Percentiles rank a stretch among this genome's conserved stretches.
These are phyloP conservation scores for Dendroctonus valens DNA, from an alignment of 1,140 invertebrate species.

Conservation along the genomic window DNA sequence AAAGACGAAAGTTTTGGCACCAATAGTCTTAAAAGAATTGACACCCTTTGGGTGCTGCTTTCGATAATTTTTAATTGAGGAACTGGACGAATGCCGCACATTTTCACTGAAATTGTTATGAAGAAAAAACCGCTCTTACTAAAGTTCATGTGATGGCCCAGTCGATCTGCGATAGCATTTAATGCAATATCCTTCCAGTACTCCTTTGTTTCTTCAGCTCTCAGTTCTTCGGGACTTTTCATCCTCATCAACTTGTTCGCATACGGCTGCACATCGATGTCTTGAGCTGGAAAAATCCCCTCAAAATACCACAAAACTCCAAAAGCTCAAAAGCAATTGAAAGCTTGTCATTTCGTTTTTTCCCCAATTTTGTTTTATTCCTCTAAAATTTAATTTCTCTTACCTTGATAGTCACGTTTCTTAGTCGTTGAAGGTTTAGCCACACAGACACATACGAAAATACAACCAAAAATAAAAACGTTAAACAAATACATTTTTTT, in stretches of 20 bases:
- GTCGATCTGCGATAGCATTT: slow-evolving; percentile 25
- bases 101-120: no score
- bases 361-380: not conserved
- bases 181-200: slow-evolving; percentile 34
- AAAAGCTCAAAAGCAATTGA: no score
- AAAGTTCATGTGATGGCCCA: slow-evolving; percentile 26
- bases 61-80: no score
- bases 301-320: no score
- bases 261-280: slow-evolving; percentile 25
- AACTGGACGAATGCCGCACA: no score
- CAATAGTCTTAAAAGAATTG: no score
- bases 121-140: slow-evolving; percentile 30
- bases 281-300: slow-evolving; percentile 2
- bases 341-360: no score
- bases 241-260: slow-evolving; percentile 27
- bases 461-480: no score
- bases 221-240: slow-evolving; percentile 27
- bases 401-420: slow-evolving; percentile 11
- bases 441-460: not conserved
- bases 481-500: no score
- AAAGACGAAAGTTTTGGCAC: no score
- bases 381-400: not conserved
- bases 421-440: not conserved
- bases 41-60: no score
- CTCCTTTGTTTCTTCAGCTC: slow-evolving; percentile 32